Evolutionary conservation across 2,113 vertebrate species (phyloP).

Genomic region (Actenoides hombroni): DNA sequence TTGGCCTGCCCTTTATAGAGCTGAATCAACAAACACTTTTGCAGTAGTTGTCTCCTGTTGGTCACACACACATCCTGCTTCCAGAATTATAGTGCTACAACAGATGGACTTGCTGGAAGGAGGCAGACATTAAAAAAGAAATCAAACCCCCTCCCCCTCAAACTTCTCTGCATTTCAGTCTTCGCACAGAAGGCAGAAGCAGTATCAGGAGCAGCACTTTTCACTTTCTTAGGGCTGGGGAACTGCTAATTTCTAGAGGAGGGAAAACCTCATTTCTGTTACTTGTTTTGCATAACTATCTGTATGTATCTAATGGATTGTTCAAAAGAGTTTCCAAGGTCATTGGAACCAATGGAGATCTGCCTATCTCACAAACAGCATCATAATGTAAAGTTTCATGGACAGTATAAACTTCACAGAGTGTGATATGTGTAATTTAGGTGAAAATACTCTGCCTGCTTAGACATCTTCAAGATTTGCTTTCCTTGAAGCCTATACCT

Average conservation of each 20-base stretch:
- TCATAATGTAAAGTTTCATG: conserved; percentile 18
- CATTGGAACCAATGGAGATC: not conserved
- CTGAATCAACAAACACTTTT: conserved; percentile 68
- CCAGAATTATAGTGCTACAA: conserved; percentile 60
- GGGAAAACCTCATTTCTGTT: conserved; percentile 25
- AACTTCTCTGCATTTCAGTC: conserved; percentile 28
- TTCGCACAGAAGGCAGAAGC: conserved; percentile 52
- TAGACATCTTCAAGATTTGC: not conserved
- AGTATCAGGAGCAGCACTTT: conserved; percentile 52
- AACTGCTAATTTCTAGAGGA: conserved; percentile 38
- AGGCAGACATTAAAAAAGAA: conserved; percentile 67
- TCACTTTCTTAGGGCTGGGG: conserved; percentile 22
- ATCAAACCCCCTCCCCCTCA: conserved; percentile 47
- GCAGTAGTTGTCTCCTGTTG: conserved; percentile 68
- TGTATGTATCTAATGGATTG: not conserved
- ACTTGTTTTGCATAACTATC: conserved; percentile 35
- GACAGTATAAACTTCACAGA: not conserved
- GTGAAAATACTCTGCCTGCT: not conserved
- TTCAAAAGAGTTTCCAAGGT: conserved; percentile 20
- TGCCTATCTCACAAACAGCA: not conserved
- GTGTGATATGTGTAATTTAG: not conserved
- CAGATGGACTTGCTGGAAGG: conserved; percentile 71
- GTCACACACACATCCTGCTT: conserved; percentile 62
- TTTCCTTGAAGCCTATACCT: not conserved
- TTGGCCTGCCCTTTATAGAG: conserved; percentile 62